Conservation (phyloP, 2,888 invertebrate genomes). For the Galerucella pusilla region DNA sequence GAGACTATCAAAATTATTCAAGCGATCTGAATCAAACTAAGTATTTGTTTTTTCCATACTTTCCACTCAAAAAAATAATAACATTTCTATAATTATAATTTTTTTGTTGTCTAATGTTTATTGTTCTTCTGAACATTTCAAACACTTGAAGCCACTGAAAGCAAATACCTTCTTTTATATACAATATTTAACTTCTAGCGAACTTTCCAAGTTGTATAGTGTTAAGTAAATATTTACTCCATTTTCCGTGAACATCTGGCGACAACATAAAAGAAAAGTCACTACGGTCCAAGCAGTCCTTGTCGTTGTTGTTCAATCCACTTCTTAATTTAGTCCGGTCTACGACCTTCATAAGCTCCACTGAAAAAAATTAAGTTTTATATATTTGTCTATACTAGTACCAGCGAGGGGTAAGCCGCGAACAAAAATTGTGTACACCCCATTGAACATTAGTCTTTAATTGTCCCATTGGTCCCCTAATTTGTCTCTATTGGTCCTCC, state of each 20-base stretch:
- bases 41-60: too few relatives aligned
- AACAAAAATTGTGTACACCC: too few relatives aligned
- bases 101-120: not conserved
- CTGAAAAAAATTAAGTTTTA: not conserved
- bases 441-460: too few relatives aligned
- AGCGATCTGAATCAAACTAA: too few relatives aligned
- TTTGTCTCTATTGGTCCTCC: too few relatives aligned
- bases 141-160: constrained; percentile 9
- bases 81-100: not conserved
- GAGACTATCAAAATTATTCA: not conserved
- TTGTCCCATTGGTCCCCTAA: too few relatives aligned
- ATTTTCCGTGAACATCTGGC: constrained; percentile 31
- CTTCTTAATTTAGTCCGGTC: constrained; percentile 9
- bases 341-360: not conserved
- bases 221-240: constrained; percentile 33
- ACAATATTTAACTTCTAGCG: constrained; percentile 28
- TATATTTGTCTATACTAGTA: not conserved
- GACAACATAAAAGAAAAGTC: constrained; percentile 33
- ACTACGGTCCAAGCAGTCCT: constrained; percentile 29
- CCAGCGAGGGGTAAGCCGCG: not conserved
- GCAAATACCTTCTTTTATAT: constrained; percentile 31
- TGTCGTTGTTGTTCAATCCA: constrained; percentile 15
- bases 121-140: constrained; percentile 14
- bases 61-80: not conserved
- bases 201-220: constrained; percentile 28